Evolutionary conservation across 2,113 vertebrate genomes (phyloP).

Genomic region (Engystomops pustulosus): DNA sequence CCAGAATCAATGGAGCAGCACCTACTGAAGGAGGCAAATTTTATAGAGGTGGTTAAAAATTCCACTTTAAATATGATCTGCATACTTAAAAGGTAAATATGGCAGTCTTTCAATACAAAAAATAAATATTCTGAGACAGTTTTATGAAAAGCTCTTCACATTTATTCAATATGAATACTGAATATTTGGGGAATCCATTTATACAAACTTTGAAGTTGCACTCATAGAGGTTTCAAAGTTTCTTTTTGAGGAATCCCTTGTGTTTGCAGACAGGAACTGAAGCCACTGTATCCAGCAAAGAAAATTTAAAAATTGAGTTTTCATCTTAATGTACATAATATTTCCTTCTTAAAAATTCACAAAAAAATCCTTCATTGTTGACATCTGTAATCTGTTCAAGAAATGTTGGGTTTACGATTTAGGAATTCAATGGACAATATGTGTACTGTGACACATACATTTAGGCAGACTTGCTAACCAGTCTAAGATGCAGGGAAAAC

Average conservation of each 20-base stretch:
- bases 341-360: background rate
- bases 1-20: too few species aligned
- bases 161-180: constrained; percentile 48
- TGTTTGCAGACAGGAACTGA: background rate
- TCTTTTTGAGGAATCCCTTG: background rate
- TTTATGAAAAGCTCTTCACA: constrained; percentile 24
- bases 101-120: too few species aligned
- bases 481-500: too few species aligned
- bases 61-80: too few species aligned
- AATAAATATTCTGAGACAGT: background rate
- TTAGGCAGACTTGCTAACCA: too few species aligned
- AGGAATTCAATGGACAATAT: background rate
- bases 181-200: background rate
- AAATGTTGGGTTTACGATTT: background rate
- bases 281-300: background rate
- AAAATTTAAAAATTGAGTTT: background rate
- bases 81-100: too few species aligned
- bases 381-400: background rate
- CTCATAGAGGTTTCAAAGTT: constrained; percentile 43
- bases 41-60: too few species aligned
- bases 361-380: constrained; percentile 17
- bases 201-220: constrained; percentile 26
- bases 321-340: background rate
- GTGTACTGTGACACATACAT: background rate
- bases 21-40: too few species aligned